A percentile compares a stretch with the other conserved stretches of the same genome.
Evolutionary conservation across 2,888 invertebrate genomes (phyloP).

Genomic region (Hedya salicella): DNA sequence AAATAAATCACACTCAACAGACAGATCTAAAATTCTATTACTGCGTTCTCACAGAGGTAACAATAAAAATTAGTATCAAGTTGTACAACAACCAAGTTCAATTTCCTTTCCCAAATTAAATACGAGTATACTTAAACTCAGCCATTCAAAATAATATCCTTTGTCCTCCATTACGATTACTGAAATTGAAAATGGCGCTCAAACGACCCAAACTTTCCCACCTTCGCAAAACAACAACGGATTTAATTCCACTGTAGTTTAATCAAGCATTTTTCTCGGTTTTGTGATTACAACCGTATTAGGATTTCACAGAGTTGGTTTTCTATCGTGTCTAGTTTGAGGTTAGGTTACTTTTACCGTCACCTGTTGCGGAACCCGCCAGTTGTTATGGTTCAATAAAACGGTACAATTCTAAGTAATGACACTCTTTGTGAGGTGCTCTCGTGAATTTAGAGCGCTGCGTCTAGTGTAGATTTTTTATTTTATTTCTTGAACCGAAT

Average conservation of each 20-base stretch:
- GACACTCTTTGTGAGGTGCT: slow-evolving; percentile 55
- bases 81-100: background rate
- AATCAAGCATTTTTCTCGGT: slow-evolving; percentile 51
- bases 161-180: slow-evolving; percentile 43
- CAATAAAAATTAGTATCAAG: background rate
- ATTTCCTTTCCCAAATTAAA: slow-evolving; percentile 30
- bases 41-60: background rate
- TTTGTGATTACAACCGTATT: slow-evolving; percentile 45
- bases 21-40: background rate
- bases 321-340: slow-evolving; percentile 44
- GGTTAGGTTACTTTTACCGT: slow-evolving; percentile 53
- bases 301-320: slow-evolving; percentile 18
- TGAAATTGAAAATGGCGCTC: slow-evolving; percentile 42
- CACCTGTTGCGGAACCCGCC: slow-evolving; percentile 69
- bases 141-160: slow-evolving; percentile 31
- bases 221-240: slow-evolving; percentile 60
- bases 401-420: slow-evolving; percentile 64
- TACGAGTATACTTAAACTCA: slow-evolving; percentile 12
- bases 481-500: slow-evolving; percentile 36
- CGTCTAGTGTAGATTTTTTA: slow-evolving; percentile 29
- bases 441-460: slow-evolving; percentile 63
- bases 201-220: slow-evolving; percentile 49
- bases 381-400: slow-evolving; percentile 74
- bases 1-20: background rate
- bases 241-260: slow-evolving; percentile 65